Evolutionary conservation across 2,888 invertebrate genomes (phyloP).

Genomic region (Hartigia nigra): DNA sequence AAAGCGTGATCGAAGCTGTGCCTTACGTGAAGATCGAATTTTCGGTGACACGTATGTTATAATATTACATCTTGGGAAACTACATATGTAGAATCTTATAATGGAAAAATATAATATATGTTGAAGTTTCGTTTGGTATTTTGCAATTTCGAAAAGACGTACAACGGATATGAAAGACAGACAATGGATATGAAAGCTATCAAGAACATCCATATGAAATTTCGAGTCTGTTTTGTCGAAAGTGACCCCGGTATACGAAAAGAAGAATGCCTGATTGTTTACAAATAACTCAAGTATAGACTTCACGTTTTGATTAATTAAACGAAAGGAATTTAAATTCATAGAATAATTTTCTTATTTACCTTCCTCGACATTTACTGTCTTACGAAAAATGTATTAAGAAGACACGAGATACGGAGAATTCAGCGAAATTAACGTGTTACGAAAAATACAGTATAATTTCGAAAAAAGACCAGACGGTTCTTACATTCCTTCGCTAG

Average conservation of each 20-base stretch:
- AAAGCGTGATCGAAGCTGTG: conserved; percentile 31
- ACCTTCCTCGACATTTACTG: background rate
- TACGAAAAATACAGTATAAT: background rate
- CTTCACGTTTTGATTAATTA: too few relatives aligned
- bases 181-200: background rate
- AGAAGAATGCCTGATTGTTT: background rate
- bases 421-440: background rate
- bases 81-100: background rate
- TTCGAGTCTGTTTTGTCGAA: background rate
- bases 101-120: background rate
- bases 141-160: background rate
- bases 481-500: background rate
- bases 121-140: background rate
- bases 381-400: background rate
- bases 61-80: background rate
- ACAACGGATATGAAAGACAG: background rate
- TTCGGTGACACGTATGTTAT: background rate
- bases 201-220: background rate
- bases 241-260: background rate
- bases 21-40: background rate
- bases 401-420: background rate
- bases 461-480: background rate
- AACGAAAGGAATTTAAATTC: background rate
- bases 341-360: background rate
- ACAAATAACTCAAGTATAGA: background rate